Base-by-base conservation (phyloP, 2,797 vertebrate species). In the Dendrocincla fuliginosa region DNA sequence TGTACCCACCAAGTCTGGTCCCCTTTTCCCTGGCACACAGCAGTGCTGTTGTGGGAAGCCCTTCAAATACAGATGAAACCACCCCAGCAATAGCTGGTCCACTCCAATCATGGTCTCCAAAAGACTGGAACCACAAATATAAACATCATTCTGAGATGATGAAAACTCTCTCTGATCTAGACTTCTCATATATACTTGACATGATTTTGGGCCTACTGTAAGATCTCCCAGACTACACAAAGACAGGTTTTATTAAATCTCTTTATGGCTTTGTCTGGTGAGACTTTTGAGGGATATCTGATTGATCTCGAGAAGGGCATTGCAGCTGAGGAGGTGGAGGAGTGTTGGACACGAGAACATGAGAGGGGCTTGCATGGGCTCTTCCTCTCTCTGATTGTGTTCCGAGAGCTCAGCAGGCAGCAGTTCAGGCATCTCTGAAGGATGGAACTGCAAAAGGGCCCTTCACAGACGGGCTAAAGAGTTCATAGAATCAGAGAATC, bases 281-380 rank as follows among this genome's bases (percentile, higher is more conserved):
- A 25, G 28, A 11, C 12, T 55, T 50, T 57, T 47, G 19, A 44
- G 71, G 46, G 20, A 1, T 86, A 19, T 75, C 67, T 71, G 37
- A 8, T 15, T 59, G 49, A 53, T 28, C 16, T 41, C 18, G 41
- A 53, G 35, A 33, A 42, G 12, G 41, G 25, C 10, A 8, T 11
- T 68, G 47, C 32, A 86, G 20, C 13, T 35, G 49, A 50, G 55
- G 24, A 22, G 13, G 3, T 37, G 42, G 23, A 44, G 44, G 30
- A 2, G 15, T 60, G 33, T 27, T 41, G 46, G 46, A 19, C 7
- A 2, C 2, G 10, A 13, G 13, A 13, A 16, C 1, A 3, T 39
- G 47, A 18, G 13, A 37, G 22, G n/a, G 23, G 6, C 16, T 79
- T 25, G 28, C 1, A 2, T 5, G 10, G 33, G 9, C 14, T 35